Evolutionary conservation across 2,113 vertebrate genomes (phyloP).

Genomic region (Macrotis lagotis): DNA sequence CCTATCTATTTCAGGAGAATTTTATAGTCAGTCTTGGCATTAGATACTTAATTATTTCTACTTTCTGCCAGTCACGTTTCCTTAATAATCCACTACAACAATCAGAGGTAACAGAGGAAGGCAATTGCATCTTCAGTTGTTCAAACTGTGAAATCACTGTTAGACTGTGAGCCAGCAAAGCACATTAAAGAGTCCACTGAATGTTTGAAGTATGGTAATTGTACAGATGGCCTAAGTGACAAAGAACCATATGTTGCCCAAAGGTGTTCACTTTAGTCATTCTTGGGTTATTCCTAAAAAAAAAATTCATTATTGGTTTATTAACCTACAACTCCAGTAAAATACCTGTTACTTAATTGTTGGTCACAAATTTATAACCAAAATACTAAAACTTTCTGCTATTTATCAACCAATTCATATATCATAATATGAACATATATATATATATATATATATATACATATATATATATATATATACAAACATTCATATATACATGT

Average conservation of each 20-base stretch:
- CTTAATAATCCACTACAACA: constrained; percentile 46
- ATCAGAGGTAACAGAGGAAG: constrained; percentile 47
- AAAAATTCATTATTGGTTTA: background rate
- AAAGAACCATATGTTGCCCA: constrained; percentile 17
- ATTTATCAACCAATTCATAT: background rate
- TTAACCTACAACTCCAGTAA: background rate
- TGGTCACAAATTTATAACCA: background rate
- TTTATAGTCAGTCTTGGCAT: constrained; percentile 57
- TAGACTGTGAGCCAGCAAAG: background rate
- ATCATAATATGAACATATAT: no score
- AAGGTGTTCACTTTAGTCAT: background rate
- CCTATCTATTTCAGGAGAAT: constrained; percentile 17
- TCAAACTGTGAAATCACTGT: background rate
- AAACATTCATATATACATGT: no score
- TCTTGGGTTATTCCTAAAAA: background rate
- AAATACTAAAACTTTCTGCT: background rate
- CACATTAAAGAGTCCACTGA: background rate
- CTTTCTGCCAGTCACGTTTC: constrained; percentile 45
- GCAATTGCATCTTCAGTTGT: background rate
- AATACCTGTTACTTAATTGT: background rate
- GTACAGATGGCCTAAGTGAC: background rate
- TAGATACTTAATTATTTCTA: constrained; percentile 56
- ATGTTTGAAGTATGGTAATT: constrained; percentile 5
- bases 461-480: no score
- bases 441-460: no score